Evolutionary conservation across 2,888 invertebrate species (phyloP), one percentile per base, ranked within the genome.

Genomic region (Nysson spinosus): DNA sequence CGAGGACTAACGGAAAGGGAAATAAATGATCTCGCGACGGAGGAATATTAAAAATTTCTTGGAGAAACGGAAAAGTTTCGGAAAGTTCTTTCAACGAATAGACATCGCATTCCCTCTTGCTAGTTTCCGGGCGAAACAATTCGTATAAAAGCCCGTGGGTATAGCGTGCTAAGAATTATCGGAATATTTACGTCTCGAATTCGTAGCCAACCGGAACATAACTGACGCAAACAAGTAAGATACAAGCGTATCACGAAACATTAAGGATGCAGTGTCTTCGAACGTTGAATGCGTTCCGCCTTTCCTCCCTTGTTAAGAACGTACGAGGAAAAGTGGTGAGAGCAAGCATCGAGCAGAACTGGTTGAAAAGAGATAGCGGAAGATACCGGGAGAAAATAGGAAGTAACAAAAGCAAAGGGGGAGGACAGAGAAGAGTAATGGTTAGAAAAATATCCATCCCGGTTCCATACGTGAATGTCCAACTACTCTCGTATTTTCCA

Each of bases 401-500:
- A 46, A 32, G 16, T 7, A 24, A 17, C 11, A 7, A 17, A n/a
- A 4, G 11, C 17, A 5, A 14, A 12, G 5, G 5, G 3, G 34
- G 20, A 24, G 37, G 50, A 22, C 54, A 69, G 69, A 73, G 72
- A 74, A 69, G 69, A 73, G 72, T 75, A 78, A 81, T 75, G 71
- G 77, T 67, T 70, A 66, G 72, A 80, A 80, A 80, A 82, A 80
- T 82, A 80, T 78, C 72, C 61, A 65, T 66, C 58, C 67, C 64
- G 60, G 46, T 70, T 69, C 17, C 71, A 69, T 75, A 75, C 68
- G 72, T 67, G 80, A 81, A 80, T 80, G 79, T 82, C 81, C 77
- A 79, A 84, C 83, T 82, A 77, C 50, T 73, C 74, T 76, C 83
- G 76, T 84, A 83, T 84, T 80, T 84, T 77, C 72, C 40, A 24